These are phyloP conservation scores for Orycteropus afer DNA, from an alignment of 2,113 vertebrate species.

Conservation along the genomic window DNA sequence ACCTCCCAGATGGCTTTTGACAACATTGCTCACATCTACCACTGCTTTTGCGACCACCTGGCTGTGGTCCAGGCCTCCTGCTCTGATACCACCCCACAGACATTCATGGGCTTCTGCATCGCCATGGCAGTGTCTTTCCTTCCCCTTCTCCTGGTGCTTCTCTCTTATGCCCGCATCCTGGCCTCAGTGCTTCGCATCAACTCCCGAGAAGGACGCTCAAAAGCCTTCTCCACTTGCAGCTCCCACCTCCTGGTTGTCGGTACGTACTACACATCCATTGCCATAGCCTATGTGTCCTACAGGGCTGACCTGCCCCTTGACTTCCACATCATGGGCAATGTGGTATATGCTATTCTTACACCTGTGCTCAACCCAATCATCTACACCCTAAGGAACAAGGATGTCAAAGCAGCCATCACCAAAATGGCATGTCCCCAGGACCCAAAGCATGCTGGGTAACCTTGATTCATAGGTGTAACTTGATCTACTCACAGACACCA, in stretches of 20 bases:
- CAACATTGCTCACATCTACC: neutral
- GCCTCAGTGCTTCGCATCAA: neutral
- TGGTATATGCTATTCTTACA: conserved; percentile 54
- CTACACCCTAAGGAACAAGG: conserved; percentile 72
- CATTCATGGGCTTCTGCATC: conserved; percentile 57
- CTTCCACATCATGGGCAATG: conserved; percentile 51
- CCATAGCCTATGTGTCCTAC: conserved; percentile 6
- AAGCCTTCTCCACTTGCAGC: conserved; percentile 63
- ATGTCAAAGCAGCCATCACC: conserved; percentile 70
- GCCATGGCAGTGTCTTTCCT: conserved; percentile 33
- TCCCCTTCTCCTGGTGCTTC: conserved; percentile 36
- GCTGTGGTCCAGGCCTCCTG: conserved; percentile 58
- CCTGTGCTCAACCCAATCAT: conserved; percentile 66
- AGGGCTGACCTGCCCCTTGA: neutral
- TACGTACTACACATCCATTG: conserved; percentile 53
- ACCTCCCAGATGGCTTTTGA: conserved; percentile 42
- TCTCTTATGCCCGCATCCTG: conserved; percentile 21
- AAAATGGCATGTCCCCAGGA: neutral
- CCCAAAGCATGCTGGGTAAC: neutral
- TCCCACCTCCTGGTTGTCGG: conserved; percentile 71
- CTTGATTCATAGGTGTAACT: neutral
- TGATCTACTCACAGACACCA: neutral
- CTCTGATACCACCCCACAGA: conserved; percentile 47
- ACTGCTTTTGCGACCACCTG: conserved; percentile 75
- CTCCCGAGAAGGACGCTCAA: conserved; percentile 22